Percentiles rank a stretch among this genome's conserved stretches.
Evolutionary conservation across 2,797 vertebrate species (phyloP).

Genomic region (Triplophysa bombifrons): DNA sequence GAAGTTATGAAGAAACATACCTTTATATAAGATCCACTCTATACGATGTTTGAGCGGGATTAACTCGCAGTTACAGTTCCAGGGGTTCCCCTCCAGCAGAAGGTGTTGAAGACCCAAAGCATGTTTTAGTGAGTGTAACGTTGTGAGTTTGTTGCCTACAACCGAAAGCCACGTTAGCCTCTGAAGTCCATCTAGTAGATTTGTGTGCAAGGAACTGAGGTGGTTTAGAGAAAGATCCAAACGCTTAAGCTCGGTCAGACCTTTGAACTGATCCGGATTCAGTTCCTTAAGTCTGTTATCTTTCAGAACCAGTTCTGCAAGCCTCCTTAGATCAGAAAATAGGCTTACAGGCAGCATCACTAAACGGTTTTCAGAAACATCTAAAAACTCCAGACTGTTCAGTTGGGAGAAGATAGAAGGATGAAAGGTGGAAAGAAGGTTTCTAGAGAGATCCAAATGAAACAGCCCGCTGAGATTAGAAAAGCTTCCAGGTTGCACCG

Average conservation of each 20-base stretch:
- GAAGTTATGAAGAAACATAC: conserved; percentile 50
- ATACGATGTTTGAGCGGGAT: conserved; percentile 94
- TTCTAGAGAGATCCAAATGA: conserved; percentile 91
- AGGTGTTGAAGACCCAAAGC: conserved; percentile 84
- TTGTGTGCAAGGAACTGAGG: conserved; percentile 81
- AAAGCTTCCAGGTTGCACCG: conserved; percentile 76
- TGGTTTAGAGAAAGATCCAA: conserved; percentile 91
- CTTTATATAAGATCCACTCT: conserved; percentile 93
- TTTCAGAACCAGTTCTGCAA: conserved; percentile 75
- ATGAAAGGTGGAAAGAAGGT: conserved; percentile 83
- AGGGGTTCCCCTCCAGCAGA: conserved; percentile 88
- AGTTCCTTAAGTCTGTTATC: conserved; percentile 82
- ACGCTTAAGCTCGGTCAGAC: conserved; percentile 75
- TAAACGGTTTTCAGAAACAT: conserved; percentile 90
- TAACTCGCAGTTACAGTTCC: conserved; percentile 93
- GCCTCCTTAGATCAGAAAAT: conserved; percentile 77
- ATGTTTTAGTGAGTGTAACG: conserved; percentile 89
- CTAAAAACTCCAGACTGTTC: conserved; percentile 81
- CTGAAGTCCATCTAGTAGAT: conserved; percentile 84
- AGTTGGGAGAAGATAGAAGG: conserved; percentile 81
- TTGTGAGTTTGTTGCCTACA: conserved; percentile 83
- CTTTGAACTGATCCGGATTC: conserved; percentile 84
- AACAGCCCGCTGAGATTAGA: conserved; percentile 84
- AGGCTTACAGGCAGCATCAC: conserved; percentile 66
- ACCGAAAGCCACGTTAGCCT: conserved; percentile 87